Evolutionary conservation across 2,888 invertebrate species (phyloP).

Genomic region (Pseudococcus longispinus): DNA sequence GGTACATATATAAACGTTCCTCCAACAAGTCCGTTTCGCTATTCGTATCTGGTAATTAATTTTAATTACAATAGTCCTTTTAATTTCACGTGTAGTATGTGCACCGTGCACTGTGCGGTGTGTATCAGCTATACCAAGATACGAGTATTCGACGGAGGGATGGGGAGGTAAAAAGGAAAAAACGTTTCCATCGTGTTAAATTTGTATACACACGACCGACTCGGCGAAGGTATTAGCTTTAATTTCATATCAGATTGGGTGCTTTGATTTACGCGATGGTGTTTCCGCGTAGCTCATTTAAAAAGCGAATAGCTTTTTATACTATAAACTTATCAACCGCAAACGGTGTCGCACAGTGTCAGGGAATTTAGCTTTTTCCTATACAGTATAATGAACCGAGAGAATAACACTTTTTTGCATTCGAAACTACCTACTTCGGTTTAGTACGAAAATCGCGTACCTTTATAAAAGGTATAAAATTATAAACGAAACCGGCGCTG

Average conservation of each 20-base stretch:
- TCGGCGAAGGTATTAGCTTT: background rate
- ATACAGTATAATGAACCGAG: background rate
- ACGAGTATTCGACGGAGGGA: background rate
- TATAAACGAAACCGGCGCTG: background rate
- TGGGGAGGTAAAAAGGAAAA: background rate
- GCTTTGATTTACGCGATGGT: background rate
- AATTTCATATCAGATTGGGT: background rate
- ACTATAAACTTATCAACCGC: constrained; percentile 1
- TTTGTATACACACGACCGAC: background rate
- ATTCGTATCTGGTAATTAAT: constrained; percentile 27
- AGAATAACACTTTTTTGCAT: background rate
- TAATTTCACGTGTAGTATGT: constrained; percentile 24
- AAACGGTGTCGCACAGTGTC: background rate
- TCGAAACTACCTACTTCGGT: background rate
- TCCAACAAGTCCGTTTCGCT: background rate
- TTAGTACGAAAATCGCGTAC: background rate
- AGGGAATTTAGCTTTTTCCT: background rate
- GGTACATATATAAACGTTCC: constrained; percentile 11
- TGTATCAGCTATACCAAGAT: too few relatives aligned
- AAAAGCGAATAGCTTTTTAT: constrained; percentile 1
- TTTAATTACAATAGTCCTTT: constrained; percentile 36
- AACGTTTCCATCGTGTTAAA: background rate
- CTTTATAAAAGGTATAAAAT: background rate
- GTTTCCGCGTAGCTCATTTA: background rate
- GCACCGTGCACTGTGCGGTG: too few relatives aligned